Conservation (phyloP, 2,113 vertebrate genomes). For the Gambusia holbrooki region DNA sequence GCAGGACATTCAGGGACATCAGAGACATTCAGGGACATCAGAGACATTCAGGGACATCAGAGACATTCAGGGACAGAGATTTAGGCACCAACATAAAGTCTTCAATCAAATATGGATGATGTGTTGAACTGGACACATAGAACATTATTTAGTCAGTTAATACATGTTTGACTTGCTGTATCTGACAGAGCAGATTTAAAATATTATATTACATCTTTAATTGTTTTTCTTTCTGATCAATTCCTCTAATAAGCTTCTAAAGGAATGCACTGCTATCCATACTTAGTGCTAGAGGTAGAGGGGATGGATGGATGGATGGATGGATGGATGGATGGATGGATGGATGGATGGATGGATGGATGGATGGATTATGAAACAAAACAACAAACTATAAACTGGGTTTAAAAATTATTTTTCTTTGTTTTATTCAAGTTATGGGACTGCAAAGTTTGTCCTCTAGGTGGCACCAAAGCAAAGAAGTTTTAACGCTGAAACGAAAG, state of each 20-base stretch:
- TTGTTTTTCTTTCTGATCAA: background rate
- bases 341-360: too few species aligned
- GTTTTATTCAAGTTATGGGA: background rate
- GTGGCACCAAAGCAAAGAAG: constrained; percentile 1
- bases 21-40: constrained; percentile 2
- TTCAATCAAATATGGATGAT: background rate
- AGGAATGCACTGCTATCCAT: background rate
- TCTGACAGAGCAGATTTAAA: background rate
- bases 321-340: too few species aligned
- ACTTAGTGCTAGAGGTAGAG: too few species aligned
- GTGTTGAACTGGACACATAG: background rate
- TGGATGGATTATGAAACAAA: too few species aligned
- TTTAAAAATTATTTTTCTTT: background rate
- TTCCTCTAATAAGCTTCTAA: background rate
- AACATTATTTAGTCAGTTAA: background rate
- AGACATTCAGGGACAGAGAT: constrained; percentile 21
- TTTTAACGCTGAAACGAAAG: background rate
- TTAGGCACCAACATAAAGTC: constrained; percentile 4
- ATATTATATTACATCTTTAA: background rate
- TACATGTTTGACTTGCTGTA: background rate
- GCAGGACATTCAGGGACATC: constrained; percentile 18
- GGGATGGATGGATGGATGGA: too few species aligned
- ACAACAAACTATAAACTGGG: too few species aligned
- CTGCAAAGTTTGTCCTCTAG: background rate
- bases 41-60: constrained; percentile 21